These are phyloP conservation scores for Heteronetta atricapilla DNA, from an alignment of 2,113 vertebrate genomes.

Conservation along the genomic window DNA sequence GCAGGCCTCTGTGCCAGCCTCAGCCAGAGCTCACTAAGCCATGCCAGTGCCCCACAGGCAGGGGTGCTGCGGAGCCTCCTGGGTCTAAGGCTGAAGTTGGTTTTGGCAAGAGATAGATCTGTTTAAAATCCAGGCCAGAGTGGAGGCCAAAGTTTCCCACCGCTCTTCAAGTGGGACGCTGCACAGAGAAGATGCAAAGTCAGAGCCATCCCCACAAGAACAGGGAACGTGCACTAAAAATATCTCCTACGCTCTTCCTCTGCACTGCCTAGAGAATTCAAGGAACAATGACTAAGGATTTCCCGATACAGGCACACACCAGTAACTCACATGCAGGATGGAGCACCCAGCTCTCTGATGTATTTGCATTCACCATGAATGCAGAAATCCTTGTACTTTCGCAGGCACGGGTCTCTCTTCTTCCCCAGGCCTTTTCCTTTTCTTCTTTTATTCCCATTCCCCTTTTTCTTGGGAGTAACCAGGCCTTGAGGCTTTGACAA, in stretches of 20 bases:
- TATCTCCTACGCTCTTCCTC: conserved; percentile 68
- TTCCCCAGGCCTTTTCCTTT: conserved; percentile 89
- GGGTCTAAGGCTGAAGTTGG: fast-evolving
- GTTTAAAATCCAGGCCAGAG: neutral
- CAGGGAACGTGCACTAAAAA: conserved; percentile 64
- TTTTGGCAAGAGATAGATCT: neutral
- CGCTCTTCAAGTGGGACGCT: neutral
- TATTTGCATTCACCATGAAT: conserved; percentile 95
- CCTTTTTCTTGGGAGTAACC: conserved; percentile 74
- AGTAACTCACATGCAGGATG: conserved; percentile 90
- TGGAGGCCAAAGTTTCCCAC: no score
- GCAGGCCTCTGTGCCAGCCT: fast-evolving
- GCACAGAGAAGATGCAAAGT: neutral
- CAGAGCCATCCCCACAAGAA: fast-evolving
- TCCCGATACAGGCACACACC: neutral
- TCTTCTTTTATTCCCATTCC: conserved; percentile 81
- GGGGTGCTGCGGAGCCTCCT: fast-evolving
- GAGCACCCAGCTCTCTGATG: conserved; percentile 78
- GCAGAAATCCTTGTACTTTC: conserved; percentile 93
- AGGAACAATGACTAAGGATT: conserved; percentile 60
- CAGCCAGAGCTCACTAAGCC: fast-evolving
- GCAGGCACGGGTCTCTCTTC: conserved; percentile 93
- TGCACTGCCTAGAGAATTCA: conserved; percentile 29
- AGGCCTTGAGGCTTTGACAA: conserved; percentile 88
- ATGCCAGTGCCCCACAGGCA: neutral